phyloP scores from a whole-genome alignment of 2,113 vertebrate genomes.

The Andinoacara biseriatus region DNA sequence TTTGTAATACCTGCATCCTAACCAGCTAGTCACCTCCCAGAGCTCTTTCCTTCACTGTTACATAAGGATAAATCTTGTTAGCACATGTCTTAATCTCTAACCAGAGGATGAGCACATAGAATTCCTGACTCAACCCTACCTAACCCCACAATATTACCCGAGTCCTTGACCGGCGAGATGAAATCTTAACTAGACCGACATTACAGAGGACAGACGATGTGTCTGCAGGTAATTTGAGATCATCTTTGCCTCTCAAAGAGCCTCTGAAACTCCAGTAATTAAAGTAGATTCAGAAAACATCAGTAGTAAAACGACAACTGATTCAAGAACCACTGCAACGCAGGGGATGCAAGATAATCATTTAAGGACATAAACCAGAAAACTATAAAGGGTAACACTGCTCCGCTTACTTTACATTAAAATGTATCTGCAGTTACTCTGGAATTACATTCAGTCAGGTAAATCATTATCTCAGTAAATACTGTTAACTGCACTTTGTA shows the following conservation, averaged over 20 bases:
- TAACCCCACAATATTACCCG: conserved; percentile 14
- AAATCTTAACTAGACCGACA: background rate
- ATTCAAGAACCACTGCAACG: background rate
- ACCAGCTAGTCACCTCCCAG: conserved; percentile 21
- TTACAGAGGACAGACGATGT: background rate
- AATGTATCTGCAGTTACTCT: background rate
- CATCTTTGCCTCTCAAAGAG: no score
- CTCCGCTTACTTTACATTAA: background rate
- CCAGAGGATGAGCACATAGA: conserved; percentile 56
- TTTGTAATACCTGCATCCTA: background rate
- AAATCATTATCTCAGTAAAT: background rate
- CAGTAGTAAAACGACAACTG: background rate
- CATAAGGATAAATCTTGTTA: conserved; percentile 61
- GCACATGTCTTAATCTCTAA: conserved; percentile 60
- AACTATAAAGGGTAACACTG: background rate
- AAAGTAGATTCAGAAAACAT: background rate
- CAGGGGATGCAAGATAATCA: background rate
- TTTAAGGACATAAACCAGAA: background rate
- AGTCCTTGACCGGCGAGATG: background rate
- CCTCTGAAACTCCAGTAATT: background rate
- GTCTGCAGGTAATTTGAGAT: background rate
- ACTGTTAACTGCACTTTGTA: background rate
- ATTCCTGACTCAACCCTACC: conserved; percentile 41
- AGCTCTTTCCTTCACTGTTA: conserved; percentile 52
- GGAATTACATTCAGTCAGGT: background rate